Evolutionary conservation across 2,797 vertebrate species (phyloP).

Genomic region (Tenualosa thibaudeaui): DNA sequence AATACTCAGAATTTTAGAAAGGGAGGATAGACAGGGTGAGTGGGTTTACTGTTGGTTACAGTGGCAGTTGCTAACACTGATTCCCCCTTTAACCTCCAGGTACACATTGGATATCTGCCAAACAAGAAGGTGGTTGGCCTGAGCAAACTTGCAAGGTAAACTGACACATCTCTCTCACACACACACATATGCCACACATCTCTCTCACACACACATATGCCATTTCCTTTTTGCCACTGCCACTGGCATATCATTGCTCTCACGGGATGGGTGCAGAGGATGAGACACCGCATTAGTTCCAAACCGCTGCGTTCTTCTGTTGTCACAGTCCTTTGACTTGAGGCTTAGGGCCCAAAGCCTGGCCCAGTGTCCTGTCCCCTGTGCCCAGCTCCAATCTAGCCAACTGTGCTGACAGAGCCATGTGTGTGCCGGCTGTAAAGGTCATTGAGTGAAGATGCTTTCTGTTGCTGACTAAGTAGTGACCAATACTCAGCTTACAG

Average conservation of each 20-base stretch:
- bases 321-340: slow-evolving; percentile 72
- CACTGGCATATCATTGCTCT: slow-evolving; percentile 26
- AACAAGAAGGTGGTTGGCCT: slow-evolving; percentile 81
- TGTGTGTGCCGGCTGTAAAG: not conserved
- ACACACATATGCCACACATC: not conserved
- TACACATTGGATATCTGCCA: slow-evolving; percentile 79
- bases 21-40: slow-evolving; percentile 29
- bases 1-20: not conserved
- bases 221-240: not conserved
- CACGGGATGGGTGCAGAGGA: slow-evolving; percentile 31
- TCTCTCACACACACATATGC: slow-evolving; percentile 6
- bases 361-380: slow-evolving; percentile 62
- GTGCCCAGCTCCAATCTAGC: slow-evolving; percentile 53
- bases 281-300: slow-evolving; percentile 58
- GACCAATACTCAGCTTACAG: not conserved
- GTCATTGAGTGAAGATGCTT: slow-evolving; percentile 9
- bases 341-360: slow-evolving; percentile 73
- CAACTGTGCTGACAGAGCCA: not conserved
- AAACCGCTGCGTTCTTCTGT: slow-evolving; percentile 75
- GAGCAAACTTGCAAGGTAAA: slow-evolving; percentile 78
- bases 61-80: not conserved
- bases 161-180: slow-evolving; percentile 35
- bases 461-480: not conserved
- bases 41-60: slow-evolving; percentile 26
- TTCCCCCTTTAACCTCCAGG: slow-evolving; percentile 58